phyloP scores from a whole-genome alignment of 2,797 vertebrate genomes.

The Mastacembelus armatus region DNA sequence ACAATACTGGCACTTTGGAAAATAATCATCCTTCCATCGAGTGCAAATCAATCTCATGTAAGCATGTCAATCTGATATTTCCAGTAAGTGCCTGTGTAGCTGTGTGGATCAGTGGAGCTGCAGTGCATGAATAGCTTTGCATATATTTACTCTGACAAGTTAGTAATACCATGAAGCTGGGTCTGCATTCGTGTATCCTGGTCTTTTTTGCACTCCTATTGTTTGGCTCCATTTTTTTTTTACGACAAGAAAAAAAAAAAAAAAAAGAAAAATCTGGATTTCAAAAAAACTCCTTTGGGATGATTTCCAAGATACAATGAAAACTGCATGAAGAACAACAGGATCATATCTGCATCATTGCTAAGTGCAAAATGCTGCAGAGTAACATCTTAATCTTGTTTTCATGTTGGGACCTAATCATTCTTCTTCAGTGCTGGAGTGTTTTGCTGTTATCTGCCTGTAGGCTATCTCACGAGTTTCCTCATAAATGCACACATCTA shows the following conservation, averaged over 20 bases:
- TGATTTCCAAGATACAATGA: slow-evolving; percentile 30
- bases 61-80: slow-evolving; percentile 60
- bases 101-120: slow-evolving; percentile 54
- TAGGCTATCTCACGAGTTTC: slow-evolving; percentile 2
- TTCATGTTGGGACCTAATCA: slow-evolving; percentile 6
- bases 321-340: slow-evolving; percentile 19
- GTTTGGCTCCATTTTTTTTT: slow-evolving; percentile 26
- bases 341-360: slow-evolving; percentile 25
- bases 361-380: slow-evolving; percentile 31
- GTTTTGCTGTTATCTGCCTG: slow-evolving; percentile 26
- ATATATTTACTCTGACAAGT: slow-evolving; percentile 57
- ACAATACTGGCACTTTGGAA: slow-evolving; percentile 53
- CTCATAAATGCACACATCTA: slow-evolving; percentile 24
- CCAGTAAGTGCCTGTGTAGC: slow-evolving; percentile 46
- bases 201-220: background rate
- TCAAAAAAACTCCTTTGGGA: slow-evolving; percentile 26
- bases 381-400: slow-evolving; percentile 40
- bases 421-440: background rate
- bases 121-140: slow-evolving; percentile 65
- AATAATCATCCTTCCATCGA: slow-evolving; percentile 49
- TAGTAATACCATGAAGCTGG: slow-evolving; percentile 19
- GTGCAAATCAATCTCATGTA: slow-evolving; percentile 54
- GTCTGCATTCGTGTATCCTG: slow-evolving; percentile 17
- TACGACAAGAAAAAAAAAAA: no score
- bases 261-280: slow-evolving; percentile 3